phyloP scores from a whole-genome alignment of 2,113 vertebrate genomes.

The Odocoileus hemionus region DNA sequence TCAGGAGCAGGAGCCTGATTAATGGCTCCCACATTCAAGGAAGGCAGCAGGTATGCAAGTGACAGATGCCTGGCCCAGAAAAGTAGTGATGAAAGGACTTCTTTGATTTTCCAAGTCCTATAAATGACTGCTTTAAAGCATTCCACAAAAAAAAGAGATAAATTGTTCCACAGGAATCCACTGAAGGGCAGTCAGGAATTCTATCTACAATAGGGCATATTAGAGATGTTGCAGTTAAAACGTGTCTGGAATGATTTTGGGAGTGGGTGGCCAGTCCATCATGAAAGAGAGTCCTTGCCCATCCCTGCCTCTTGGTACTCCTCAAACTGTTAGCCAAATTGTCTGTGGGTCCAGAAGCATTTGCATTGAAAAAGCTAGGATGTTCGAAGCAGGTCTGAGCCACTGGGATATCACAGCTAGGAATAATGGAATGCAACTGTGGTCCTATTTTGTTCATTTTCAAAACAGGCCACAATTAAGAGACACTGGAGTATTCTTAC shows the following conservation, averaged over 20 bases:
- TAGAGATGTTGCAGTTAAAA: neutral
- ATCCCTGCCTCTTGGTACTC: neutral
- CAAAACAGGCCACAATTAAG: neutral
- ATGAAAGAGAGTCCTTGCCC: neutral
- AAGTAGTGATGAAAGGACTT: neutral
- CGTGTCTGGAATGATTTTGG: neutral
- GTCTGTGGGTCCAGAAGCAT: neutral
- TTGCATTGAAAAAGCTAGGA: neutral
- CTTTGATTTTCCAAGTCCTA: neutral
- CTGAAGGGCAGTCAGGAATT: neutral
- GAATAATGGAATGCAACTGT: neutral
- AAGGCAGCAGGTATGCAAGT: slow-evolving; percentile 66
- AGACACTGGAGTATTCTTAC: neutral
- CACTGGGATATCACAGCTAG: neutral
- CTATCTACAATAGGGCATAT: neutral
- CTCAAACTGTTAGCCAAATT: neutral
- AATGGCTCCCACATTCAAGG: slow-evolving; percentile 69
- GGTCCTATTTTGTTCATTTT: neutral
- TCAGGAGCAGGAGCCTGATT: neutral
- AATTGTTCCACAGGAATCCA: neutral
- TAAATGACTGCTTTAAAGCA: neutral
- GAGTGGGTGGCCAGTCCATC: neutral
- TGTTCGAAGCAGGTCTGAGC: neutral
- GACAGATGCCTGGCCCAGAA: slow-evolving; percentile 32
- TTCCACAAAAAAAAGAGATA: neutral